Base-by-base conservation (phyloP, 2,113 vertebrate genomes). In the Asarcornis scutulata region DNA sequence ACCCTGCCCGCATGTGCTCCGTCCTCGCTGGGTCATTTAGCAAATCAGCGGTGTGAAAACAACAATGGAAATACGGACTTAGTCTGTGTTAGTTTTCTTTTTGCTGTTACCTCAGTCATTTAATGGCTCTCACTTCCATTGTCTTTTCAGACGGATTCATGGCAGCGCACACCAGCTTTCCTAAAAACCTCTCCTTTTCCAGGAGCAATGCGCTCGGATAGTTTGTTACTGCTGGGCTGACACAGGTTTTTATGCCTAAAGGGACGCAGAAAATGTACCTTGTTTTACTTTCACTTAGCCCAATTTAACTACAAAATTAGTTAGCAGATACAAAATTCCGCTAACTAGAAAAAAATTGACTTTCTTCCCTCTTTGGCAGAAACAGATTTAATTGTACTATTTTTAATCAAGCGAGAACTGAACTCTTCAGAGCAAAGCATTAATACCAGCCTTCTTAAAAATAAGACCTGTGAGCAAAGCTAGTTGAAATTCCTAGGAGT, bases 281-380 rank as follows among this genome's bases (percentile, higher is more conserved):
- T 6, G 13, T 71, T 92, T 83, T 74, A 12, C 79, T 76, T 91
- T 16, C 10, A 46, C 83, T 86, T 96, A 53, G 15, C 17, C 17
- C 34, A 64, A 1, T 75, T 84, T 86, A 56, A 72, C 38, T 48
- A 48, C 20, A 21, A 48, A 48, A 48, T 48, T 48, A 48, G 46
- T 48, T 48, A 48, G 46, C 46, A 48, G 46, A 48, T 48, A 11
- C 20, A 48, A 48, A 48, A 48, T 48, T 92, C 18, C 6, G 17
- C 60, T 55, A 63, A 26, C 46, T 67, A 17, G 13, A 52, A n/a
- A 14, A 52, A 34, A 81, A 40, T 55, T 46, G 25, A 26, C 32
- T 60, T 62, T 75, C 15, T 74, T 68, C 17, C 6, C 20, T 58
- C 14, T 80, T 53, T n/a, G 10, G 78, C 56, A 71, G 46, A 62